Evolutionary conservation across 2,113 vertebrate species (phyloP).

Genomic region (Butorides virescens): DNA sequence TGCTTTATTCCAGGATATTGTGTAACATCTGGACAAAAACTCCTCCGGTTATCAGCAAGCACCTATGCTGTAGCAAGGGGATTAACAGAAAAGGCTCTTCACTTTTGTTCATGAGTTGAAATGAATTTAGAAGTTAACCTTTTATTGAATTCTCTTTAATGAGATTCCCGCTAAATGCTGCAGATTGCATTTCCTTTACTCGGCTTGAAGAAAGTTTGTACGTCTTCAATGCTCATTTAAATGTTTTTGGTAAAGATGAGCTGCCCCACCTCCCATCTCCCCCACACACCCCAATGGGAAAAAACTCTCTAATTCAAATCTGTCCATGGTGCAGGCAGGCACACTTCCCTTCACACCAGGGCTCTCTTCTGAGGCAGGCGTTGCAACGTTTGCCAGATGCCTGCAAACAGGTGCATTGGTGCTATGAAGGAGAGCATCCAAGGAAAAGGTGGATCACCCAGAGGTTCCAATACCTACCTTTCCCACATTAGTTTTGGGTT

Average conservation of each 20-base stretch:
- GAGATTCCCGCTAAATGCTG: not conserved
- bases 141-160: not conserved
- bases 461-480: not conserved
- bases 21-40: constrained; percentile 35
- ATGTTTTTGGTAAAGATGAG: not conserved
- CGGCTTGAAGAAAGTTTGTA: not conserved
- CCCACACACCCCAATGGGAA: not conserved
- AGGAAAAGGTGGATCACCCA: not conserved
- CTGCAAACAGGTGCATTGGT: not conserved
- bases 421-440: not conserved
- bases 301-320: not conserved
- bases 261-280: not conserved
- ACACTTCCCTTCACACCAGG: not conserved
- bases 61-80: not conserved
- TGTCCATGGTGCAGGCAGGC: not conserved
- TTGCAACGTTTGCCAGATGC: not conserved
- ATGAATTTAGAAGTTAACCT: not conserved
- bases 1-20: not conserved
- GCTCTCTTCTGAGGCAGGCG: not conserved
- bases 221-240: not conserved
- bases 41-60: not conserved
- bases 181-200: not conserved
- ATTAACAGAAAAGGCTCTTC: not conserved
- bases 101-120: not conserved
- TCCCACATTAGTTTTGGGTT: not conserved